Evolutionary conservation across 2,797 vertebrate species (phyloP), one percentile per base, ranked within the genome.

Genomic region (Xenops minutus): DNA sequence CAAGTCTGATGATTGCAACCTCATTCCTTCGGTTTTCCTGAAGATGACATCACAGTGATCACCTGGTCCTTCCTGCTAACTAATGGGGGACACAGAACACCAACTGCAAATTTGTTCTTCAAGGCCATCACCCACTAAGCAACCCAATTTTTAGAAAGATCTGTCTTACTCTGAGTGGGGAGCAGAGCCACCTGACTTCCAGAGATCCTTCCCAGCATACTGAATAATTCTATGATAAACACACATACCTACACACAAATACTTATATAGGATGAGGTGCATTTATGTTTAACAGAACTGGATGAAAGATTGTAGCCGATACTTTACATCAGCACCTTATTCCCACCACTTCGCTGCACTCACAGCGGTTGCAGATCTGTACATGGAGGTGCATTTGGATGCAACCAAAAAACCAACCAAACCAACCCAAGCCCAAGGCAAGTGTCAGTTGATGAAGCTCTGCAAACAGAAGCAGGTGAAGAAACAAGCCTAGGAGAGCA

Each of bases 401-500:
- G 66, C 44, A 81, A 90, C 63, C 12, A 79, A 87, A 84, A 72
- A 72, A 49, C 32, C 16, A 41, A 30, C 14, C 36, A 23, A 6
- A 24, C 27, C 12, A 61, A 29, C 23, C 22, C 55, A 13, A 61
- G 27, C 36, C 10, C 23, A 86, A 87, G 61, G n/a, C 67, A 56
- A 64, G 73, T 58, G 54, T 48, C 92, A 95, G 85, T 39, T 46
- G 89, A 85, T 92, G 95, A 94, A 96, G 95, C 91, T 67, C 37
- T 80, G 93, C 78, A 79, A 92, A 82, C 37, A 91, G 80, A 74
- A 93, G 92, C 72, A 63, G 64, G 97, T 77, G 93, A 94, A 95
- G 94, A 95, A 83, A 92, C 87, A 96, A 97, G 95, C 81, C 85
- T 89, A 83, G 87, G 86, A 94, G 94, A 91, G 76, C 94, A 96